Base-by-base conservation (phyloP, 92 coral and sea anemone species). In the Phymanthus crucifer region DNA sequence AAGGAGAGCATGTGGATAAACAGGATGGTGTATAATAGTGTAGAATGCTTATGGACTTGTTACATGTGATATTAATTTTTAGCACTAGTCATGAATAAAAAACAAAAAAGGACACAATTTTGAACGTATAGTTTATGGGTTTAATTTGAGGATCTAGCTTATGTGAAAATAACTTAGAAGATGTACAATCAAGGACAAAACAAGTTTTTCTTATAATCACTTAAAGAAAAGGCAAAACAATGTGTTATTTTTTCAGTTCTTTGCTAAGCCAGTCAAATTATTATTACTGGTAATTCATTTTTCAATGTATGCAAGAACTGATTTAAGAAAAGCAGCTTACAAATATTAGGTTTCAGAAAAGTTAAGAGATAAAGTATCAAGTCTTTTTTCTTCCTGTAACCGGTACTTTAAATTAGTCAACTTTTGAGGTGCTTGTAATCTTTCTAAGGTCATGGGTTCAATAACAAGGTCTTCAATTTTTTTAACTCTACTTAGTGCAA, bases 401-500 rank as follows among this genome's bases (percentile, higher is more conserved):
- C 61, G 11, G 17, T 52, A 52, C 10, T 52, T 18, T 10, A 52
- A 23, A 52, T 52, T 52, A 10, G 11, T 52, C 19, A 23, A 52
- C 19, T 52, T 52, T 52, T 52, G 11, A 10, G 3, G 11, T 52
- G 79, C 85, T 74, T 87, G 84, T 58, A 83, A 74, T 47, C 88
- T 83, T 65, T 78, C 78, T n/a, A 87, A 85, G 31, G 84, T 70
- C 81, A 78, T 78, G 24, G 87, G 87, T 48, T 87, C 90, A 58
- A 78, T 76, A 78, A 87, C 40, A 72, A 83, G 87, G 37, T 83
- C 91, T 83, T 67, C 52, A 6, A 79, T 40, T 68, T 83, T 74
- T 73, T 83, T 87, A 35, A 87, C 91, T 61, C 85, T 87, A 50
- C 88, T 87, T 50, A 83, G 57, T 36, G 91, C 85, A 69, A 87